phyloP scores from a whole-genome alignment of 2,797 vertebrate species.

The Paramormyrops hopkinsi region DNA sequence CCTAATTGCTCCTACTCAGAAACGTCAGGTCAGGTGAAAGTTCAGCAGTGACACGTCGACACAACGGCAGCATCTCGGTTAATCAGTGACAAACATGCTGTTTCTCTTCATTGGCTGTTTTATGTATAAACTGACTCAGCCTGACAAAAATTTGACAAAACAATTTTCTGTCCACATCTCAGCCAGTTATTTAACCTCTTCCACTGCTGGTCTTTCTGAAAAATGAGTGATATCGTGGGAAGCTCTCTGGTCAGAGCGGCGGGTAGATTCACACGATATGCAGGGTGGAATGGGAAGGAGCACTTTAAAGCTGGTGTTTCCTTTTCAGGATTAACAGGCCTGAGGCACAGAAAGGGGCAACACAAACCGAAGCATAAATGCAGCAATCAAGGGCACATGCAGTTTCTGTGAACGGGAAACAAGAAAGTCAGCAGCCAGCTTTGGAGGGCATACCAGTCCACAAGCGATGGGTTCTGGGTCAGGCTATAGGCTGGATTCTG shows the following conservation, averaged over 20 bases:
- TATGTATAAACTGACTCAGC: neutral
- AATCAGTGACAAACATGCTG: neutral
- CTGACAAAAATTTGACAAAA: neutral
- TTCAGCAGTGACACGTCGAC: neutral
- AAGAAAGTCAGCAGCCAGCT: neutral
- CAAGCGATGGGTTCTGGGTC: neutral
- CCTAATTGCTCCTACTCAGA: neutral
- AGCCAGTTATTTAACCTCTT: neutral
- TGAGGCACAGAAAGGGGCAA: neutral
- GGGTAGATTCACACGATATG: neutral
- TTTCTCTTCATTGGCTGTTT: neutral
- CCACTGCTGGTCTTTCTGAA: neutral
- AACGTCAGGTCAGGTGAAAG: neutral
- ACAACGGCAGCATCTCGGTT: neutral
- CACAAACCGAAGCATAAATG: neutral
- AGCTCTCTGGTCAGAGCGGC: neutral
- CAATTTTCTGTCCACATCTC: neutral
- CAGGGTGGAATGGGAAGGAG: neutral
- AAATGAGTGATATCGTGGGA: neutral
- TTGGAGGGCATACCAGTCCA: neutral
- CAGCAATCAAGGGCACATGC: neutral
- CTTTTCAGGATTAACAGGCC: neutral
- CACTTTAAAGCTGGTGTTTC: neutral
- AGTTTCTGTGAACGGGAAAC: neutral
- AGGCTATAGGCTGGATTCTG: neutral